Conservation (phyloP, 1,140 invertebrate species). For the Sogatella furcifera region DNA sequence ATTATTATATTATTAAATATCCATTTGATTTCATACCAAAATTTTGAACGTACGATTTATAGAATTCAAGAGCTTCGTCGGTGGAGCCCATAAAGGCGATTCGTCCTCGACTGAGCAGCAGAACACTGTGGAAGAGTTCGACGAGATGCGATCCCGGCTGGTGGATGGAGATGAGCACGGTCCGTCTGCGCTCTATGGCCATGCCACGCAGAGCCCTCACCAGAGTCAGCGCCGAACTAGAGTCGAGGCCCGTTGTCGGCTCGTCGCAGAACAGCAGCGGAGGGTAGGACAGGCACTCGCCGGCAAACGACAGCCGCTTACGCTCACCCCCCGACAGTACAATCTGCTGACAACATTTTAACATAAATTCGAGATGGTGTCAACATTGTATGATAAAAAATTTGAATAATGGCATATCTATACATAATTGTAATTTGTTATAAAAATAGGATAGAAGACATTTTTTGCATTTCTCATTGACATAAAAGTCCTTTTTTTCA, state of each 20-base stretch:
- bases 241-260: slow-evolving; percentile 88
- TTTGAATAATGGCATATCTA: no score
- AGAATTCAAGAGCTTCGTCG: slow-evolving; percentile 64
- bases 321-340: slow-evolving; percentile 90
- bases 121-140: slow-evolving; percentile 73
- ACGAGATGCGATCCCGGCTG: slow-evolving; percentile 93
- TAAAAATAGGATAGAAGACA: no score
- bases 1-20: no score
- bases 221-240: slow-evolving; percentile 84
- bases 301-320: slow-evolving; percentile 85
- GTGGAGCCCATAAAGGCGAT: slow-evolving; percentile 77
- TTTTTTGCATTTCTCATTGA: no score
- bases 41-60: slow-evolving; percentile 46
- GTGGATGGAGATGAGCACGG: slow-evolving; percentile 91
- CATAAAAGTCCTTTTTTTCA: no score
- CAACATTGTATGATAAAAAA: no score
- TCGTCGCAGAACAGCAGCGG: slow-evolving; percentile 91
- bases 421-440: no score
- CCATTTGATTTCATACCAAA: neutral
- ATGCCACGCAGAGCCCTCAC: slow-evolving; percentile 52
- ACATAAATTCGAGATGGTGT: neutral
- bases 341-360: slow-evolving; percentile 8
- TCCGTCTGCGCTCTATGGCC: slow-evolving; percentile 54
- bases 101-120: slow-evolving; percentile 79
- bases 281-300: slow-evolving; percentile 86